phyloP scores from a whole-genome alignment of 2,113 vertebrate genomes.

The Ochotona curzoniae region DNA sequence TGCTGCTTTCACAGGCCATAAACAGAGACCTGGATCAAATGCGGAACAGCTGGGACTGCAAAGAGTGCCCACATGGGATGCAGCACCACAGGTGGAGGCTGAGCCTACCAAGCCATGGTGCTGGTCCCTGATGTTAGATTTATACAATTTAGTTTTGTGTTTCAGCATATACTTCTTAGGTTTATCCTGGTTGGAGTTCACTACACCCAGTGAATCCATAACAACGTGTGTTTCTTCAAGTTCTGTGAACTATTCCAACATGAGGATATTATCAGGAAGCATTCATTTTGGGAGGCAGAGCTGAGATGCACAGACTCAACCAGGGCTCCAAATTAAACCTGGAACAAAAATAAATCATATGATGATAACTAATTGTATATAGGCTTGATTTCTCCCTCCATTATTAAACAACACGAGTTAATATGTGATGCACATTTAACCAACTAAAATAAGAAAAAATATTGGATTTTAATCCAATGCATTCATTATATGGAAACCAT shows the following conservation, averaged over 20 bases:
- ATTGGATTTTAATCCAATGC: not conserved
- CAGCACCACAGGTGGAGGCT: no score
- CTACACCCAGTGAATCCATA: not conserved
- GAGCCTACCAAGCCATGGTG: no score
- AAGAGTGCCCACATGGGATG: no score
- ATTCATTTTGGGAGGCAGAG: not conserved
- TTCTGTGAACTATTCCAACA: not conserved
- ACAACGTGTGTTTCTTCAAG: not conserved
- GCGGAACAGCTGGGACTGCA: no score
- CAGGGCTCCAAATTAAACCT: not conserved
- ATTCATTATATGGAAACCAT: not conserved
- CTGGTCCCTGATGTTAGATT: not conserved
- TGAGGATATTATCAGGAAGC: no score
- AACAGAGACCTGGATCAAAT: no score
- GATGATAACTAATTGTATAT: not conserved
- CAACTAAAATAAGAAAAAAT: not conserved
- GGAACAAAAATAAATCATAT: not conserved
- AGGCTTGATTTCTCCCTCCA: not conserved
- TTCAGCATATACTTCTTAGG: not conserved
- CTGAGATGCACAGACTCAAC: not conserved
- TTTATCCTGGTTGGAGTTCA: not conserved
- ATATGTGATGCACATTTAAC: not conserved
- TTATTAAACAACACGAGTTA: conserved; percentile 11
- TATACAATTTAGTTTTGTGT: not conserved
- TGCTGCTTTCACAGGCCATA: no score